These are phyloP conservation scores for Pan troglodytes DNA, from an alignment of 2,113 vertebrate species.

Conservation along the genomic window NHGRI_mPanTro3-v2.1_pri NC_072404.2:20560501-20561000, in stretches of 20 bases:
- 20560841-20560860: background rate
- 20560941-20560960: background rate
- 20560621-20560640: background rate
- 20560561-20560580: background rate
- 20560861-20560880: background rate
- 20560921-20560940: background rate
- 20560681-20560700: background rate
- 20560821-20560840: background rate
- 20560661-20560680: background rate
- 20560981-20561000: background rate
- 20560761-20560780: background rate
- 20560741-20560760: background rate
- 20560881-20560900: background rate
- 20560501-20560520: background rate
- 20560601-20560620: background rate
- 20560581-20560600: fast-evolving
- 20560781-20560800: background rate
- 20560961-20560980: background rate
- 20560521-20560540: background rate
- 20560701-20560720: background rate
- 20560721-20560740: background rate
- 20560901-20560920: background rate
- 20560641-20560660: background rate
- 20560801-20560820: background rate
- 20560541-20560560: background rate